Evolutionary conservation across 37 sponge, comb jelly and placozoan genomes (phyloP).

Genomic region (Oscarella lobularis): DNA sequence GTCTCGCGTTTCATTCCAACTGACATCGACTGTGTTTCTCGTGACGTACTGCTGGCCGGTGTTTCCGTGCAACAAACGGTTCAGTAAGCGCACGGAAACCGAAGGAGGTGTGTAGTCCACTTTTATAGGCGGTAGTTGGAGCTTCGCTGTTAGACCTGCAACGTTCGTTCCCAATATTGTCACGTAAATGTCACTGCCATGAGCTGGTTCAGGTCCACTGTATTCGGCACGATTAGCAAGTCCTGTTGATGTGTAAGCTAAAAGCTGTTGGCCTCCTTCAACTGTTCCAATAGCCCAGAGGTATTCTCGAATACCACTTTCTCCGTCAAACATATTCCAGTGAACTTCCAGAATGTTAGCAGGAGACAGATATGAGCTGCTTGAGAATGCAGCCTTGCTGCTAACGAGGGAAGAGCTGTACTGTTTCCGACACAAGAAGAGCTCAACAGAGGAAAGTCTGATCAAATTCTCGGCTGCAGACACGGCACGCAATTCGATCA

Average conservation of each 20-base stretch:
- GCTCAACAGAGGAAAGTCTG: too few relatives aligned
- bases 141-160: neutral
- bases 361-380: too few relatives aligned
- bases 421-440: too few relatives aligned
- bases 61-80: neutral
- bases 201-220: neutral
- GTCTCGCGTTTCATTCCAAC: slow-evolving; percentile 17
- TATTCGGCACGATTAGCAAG: neutral
- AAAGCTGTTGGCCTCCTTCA: neutral
- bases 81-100: neutral
- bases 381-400: too few relatives aligned
- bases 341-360: neutral
- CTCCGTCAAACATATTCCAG: neutral
- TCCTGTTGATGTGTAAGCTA: neutral
- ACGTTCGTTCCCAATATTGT: neutral
- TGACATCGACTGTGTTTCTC: slow-evolving; percentile 11
- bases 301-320: neutral
- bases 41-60: slow-evolving; percentile 3
- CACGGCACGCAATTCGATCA: too few relatives aligned
- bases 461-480: too few relatives aligned
- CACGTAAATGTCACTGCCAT: neutral
- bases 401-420: too few relatives aligned
- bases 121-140: neutral
- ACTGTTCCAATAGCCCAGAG: neutral
- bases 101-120: neutral